Base-by-base conservation (phyloP, 1,140 invertebrate species). In the Brachionus sp. region DNA sequence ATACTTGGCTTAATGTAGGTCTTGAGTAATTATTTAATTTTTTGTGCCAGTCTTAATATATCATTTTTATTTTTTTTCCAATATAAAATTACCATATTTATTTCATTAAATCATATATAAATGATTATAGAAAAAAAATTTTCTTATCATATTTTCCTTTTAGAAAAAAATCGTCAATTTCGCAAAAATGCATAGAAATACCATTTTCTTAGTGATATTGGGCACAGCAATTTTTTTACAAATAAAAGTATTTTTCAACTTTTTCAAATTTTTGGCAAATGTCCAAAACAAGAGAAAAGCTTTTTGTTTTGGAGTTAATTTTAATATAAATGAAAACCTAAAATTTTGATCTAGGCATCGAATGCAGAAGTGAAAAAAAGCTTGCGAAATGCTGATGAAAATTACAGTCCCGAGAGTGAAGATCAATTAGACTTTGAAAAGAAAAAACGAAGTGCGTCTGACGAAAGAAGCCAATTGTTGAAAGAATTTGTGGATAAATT, bases 351-450 rank as follows among this genome's bases (percentile, higher is more conserved):
- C 25, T 25, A 75, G 39, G 25, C 16, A 25, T 25, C 19, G 5
- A 46, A 23, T 46, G 70, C 39, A 25, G 70, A 75, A 46, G 70
- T 75, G 25, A 75, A 75, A 75, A 75, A 75, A 46, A 75, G 39
- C 25, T 7, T 75, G 29, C 19, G 25, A 13, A 10, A 75, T 35
- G 19, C 5, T 12, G 39, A 44, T 25, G 12, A 44, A 46, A 23
- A 46, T 19, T 44, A 13, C 2, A 37, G 33, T 46, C 4, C 7
- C 23, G 70, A 75, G 23, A 46, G 70, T 13, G 39, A 35, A 73
- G 37, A 46, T 75, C 19, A 75, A 46, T 19, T 23, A 23, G 19
- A 46, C 46, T 3, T 44, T 46, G 70, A 46, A 46, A 75, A 75
- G 25, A 75, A 46, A 46, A 75, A 75, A 75, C 37, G 70, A 6